A percentile compares a stretch with the other conserved stretches of the same genome.
Evolutionary conservation across 2,888 invertebrate genomes (phyloP).

Genomic region (Atrina japonica): DNA sequence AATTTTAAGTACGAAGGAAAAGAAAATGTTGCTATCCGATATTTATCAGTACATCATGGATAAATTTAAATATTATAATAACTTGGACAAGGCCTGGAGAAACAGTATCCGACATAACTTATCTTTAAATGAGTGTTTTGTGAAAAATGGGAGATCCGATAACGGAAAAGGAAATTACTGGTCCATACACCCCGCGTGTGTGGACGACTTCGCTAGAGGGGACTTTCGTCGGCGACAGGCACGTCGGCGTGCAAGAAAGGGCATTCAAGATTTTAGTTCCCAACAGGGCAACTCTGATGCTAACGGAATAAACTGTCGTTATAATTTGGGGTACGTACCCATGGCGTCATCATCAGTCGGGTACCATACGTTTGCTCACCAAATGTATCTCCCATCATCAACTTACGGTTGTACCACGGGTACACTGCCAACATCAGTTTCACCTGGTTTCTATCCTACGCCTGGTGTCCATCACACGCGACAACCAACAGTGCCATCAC

Average conservation of each 20-base stretch:
- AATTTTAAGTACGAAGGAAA: constrained; percentile 72
- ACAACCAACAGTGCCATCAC: no score
- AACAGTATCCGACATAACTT: constrained; percentile 79
- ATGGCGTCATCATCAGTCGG: constrained; percentile 63
- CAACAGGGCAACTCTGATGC: neutral
- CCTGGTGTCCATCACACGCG: no score
- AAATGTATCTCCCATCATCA: neutral
- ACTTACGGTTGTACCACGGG: no score
- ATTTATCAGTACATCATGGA: constrained; percentile 78
- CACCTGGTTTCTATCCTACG: no score
- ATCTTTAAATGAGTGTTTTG: constrained; percentile 78
- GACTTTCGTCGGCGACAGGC: constrained; percentile 97
- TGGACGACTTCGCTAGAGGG: constrained; percentile 97
- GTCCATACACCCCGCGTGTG: constrained; percentile 98
- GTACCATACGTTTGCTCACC: constrained; percentile 42
- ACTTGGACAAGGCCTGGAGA: constrained; percentile 76
- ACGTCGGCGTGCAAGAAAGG: constrained; percentile 88
- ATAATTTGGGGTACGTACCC: constrained; percentile 59
- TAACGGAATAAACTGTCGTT: constrained; percentile 29
- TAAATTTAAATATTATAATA: constrained; percentile 75
- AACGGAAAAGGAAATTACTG: constrained; percentile 98
- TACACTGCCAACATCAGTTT: no score
- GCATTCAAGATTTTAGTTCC: constrained; percentile 39
- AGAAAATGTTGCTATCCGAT: constrained; percentile 76
- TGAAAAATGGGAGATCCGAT: constrained; percentile 75